phyloP scores from a whole-genome alignment of 2,113 vertebrate species.

The Isichthys henryi region DNA sequence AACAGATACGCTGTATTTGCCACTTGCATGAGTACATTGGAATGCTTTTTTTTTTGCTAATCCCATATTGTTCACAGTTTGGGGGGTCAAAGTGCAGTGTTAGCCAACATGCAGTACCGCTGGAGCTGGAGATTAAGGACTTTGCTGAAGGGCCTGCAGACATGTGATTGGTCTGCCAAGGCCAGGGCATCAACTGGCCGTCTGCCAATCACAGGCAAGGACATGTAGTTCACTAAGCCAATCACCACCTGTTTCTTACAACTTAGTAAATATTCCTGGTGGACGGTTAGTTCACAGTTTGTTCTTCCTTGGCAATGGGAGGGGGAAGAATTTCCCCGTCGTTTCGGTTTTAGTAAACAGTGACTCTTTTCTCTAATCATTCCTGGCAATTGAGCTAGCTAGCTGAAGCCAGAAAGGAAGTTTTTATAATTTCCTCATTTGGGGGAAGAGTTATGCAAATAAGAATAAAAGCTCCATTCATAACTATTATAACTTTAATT shows the following conservation, averaged over 20 bases:
- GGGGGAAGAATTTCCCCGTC: neutral
- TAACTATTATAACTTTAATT: neutral
- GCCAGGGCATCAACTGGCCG: neutral
- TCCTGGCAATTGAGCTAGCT: neutral
- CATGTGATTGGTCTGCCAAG: neutral
- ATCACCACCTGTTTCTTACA: neutral
- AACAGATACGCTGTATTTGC: neutral
- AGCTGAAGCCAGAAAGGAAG: constrained; percentile 26
- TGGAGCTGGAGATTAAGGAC: neutral
- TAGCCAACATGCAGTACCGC: neutral
- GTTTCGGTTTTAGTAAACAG: neutral
- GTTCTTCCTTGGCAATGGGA: neutral
- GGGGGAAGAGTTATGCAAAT: neutral
- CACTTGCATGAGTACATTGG: neutral
- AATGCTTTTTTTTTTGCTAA: neutral
- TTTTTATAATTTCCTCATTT: constrained; percentile 10
- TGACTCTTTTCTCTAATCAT: neutral
- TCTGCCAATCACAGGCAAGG: neutral
- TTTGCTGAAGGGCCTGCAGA: neutral
- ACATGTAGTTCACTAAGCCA: neutral
- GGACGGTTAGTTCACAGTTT: neutral
- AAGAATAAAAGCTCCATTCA: constrained; percentile 1
- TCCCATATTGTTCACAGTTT: neutral
- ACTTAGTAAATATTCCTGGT: neutral
- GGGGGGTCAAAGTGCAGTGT: neutral